A percentile compares a stretch with the other conserved stretches of the same genome.
These are phyloP conservation scores for Tinamus guttatus DNA, from an alignment of 2,113 vertebrate genomes.

Conservation along the genomic window DNA sequence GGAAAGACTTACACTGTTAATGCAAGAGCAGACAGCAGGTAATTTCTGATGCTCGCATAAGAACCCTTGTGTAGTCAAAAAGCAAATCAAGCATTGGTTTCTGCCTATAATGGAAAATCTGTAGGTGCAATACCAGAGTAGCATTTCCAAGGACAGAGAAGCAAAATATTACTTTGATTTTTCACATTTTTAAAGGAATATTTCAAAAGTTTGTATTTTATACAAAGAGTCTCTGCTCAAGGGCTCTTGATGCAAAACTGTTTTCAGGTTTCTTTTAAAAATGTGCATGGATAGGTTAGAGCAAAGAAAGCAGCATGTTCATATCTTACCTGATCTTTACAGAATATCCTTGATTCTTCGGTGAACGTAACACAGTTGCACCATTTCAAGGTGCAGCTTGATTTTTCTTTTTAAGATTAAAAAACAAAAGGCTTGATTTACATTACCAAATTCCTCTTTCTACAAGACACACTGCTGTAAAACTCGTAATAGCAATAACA, in stretches of 20 bases:
- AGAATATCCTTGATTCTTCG: neutral
- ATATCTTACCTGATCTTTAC: neutral
- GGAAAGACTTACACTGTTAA: neutral
- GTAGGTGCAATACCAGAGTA: neutral
- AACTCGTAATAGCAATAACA: neutral
- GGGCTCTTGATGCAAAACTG: neutral
- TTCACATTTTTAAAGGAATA: neutral
- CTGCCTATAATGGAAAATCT: neutral
- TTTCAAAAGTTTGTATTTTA: neutral
- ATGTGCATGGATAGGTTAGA: neutral
- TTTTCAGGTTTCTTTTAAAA: neutral
- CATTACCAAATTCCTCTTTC: slow-evolving; percentile 46
- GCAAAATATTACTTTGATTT: neutral
- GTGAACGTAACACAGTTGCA: neutral
- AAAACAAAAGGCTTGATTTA: neutral
- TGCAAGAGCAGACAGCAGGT: neutral
- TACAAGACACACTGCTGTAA: neutral
- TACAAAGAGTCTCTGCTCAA: neutral
- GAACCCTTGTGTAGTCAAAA: neutral
- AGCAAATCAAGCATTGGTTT: neutral
- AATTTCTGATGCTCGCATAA: neutral
- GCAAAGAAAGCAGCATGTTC: neutral
- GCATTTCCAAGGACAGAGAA: neutral
- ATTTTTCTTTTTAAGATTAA: neutral
- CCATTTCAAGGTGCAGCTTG: neutral